Evolutionary conservation across 2,888 invertebrate genomes (phyloP), one percentile per base, ranked within the genome.

Genomic region (Agrotis exclamationis): DNA sequence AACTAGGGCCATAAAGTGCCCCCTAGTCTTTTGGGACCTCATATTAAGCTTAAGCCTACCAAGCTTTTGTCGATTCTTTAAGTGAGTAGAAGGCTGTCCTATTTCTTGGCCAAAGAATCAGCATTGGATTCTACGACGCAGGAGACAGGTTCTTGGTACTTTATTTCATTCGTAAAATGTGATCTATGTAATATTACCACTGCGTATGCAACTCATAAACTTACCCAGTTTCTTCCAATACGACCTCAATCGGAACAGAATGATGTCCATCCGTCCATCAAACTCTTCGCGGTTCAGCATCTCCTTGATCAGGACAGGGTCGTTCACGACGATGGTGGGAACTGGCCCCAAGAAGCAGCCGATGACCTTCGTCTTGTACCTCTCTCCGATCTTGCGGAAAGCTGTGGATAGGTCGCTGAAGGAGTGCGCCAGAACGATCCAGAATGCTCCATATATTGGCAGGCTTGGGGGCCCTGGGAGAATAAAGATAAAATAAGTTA

Each of bases 371-470:
- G 97, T 96, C 70, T 97, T 97, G 85, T 97, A 97, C 76, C 95
- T 95, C 60, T 95, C 91, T 11, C 96, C 95, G 0, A 97, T 89
- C 64, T 93, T 94, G 1, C 91, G 85, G 28, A 97, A 92, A 0
- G 96, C 96, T 62, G 93, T 90, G 18, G 97, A 95, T 0, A 97
- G 89, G 83, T 96, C 96, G 62, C 93, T 93, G 76, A 95, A 96
- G 78, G 96, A 93, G 50, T 96, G 91, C 67, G 96, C 88, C 51
- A 97, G 87, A 54, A 97, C 86, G 54, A 97, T 94, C 91, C 97
- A 96, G 78, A 97, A 97, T 44, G 96, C 96, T 3, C 97, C 97
- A 83, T 97, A 97, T 22, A 97, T 63, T 1, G 97, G 97, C 54
- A 97, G 88, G 28, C 96, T 96, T 0, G 97, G 97, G 3, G 97